phyloP scores from a whole-genome alignment of 2,797 vertebrate species.

The Helostoma temminkii region DNA sequence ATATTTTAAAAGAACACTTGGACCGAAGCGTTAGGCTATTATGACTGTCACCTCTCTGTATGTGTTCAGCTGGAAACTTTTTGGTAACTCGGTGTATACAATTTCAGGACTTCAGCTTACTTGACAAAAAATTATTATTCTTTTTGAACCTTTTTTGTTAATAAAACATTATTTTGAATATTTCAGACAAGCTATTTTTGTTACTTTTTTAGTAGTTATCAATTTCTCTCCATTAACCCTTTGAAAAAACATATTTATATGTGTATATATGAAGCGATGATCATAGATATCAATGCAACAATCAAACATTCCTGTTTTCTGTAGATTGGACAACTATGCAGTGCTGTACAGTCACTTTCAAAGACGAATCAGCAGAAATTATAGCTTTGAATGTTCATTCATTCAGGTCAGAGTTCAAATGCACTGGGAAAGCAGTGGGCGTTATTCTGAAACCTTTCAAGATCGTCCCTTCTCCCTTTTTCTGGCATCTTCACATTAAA shows the following conservation, averaged over 20 bases:
- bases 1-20: constrained; percentile 78
- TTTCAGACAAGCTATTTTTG: neutral
- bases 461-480: constrained; percentile 74
- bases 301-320: neutral
- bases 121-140: constrained; percentile 34
- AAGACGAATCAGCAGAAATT: constrained; percentile 64
- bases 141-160: constrained; percentile 38
- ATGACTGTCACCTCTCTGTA: constrained; percentile 71
- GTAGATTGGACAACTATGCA: constrained; percentile 34
- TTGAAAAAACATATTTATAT: neutral
- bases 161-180: constrained; percentile 18
- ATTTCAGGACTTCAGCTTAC: constrained; percentile 40
- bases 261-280: neutral
- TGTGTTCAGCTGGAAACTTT: constrained; percentile 71
- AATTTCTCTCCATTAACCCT: neutral
- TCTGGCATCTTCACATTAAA: constrained; percentile 78
- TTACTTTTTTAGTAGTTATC: neutral
- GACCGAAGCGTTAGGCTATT: constrained; percentile 66
- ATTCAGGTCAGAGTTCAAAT: constrained; percentile 82
- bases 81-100: constrained; percentile 53
- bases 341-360: constrained; percentile 64
- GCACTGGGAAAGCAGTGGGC: constrained; percentile 87
- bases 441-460: constrained; percentile 84
- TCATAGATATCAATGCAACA: constrained; percentile 9
- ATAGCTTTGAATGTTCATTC: constrained; percentile 70